Evolutionary conservation across 2,888 invertebrate genomes (phyloP), one percentile per base, ranked within the genome.

Genomic region (Erebia epiphron): DNA sequence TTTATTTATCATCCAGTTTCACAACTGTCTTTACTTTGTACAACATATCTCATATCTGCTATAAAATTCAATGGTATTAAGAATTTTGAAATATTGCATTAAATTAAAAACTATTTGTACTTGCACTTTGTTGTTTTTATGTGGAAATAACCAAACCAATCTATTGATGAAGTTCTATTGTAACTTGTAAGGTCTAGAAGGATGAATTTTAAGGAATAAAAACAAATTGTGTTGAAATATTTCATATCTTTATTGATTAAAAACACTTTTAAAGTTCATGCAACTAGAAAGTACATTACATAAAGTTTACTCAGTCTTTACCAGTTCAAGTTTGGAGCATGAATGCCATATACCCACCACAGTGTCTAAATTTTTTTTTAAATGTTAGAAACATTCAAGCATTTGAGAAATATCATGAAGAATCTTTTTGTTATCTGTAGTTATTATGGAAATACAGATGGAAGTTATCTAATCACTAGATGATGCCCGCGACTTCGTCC

Each of bases 11-110:
- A 87, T 86, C 86, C 82, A 80, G 75, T 79, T 77, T 71, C 69
- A 46, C 10, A 52, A 65, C 70, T 72, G 71, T 76, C 68, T 71
- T 73, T 73, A 73, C 73, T 75, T 68, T 72, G 76, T 26, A 63
- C 65, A 73, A 80, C 78, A 64, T 69, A 63, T 73, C 67, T 74
- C 78, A 64, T 69, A 63, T 73, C 67, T 74, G 66, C 69, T 78
- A 73, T 75, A 71, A 67, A 75, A 73, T 75, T 72, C 71, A 74
- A 73, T 75, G 72, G 75, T 77, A 73, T 80, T 79, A 82, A 77
- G 79, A 79, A 78, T 80, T 81, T 80, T 81, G 78, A 84, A 82
- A 85, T 82, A 82, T 83, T 87, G 79, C 85, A 88, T 84, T 84
- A 84, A 85, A 88, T 74, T 63, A 77, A 66, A 69, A 68, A 71